phyloP scores from a whole-genome alignment of 2,888 invertebrate species.

The Villa cingulata region DNA sequence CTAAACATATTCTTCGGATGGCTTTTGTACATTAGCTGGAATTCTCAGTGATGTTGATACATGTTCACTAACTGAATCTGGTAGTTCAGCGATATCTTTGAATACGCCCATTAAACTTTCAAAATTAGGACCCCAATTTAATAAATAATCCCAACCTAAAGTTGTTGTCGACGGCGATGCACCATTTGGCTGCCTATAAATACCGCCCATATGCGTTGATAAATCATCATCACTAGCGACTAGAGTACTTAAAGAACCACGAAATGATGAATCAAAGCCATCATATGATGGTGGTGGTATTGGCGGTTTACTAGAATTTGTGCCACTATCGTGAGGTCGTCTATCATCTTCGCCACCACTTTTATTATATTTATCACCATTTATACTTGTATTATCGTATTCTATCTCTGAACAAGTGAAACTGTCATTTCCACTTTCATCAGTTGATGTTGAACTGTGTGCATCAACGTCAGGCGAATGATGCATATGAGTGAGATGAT shows the following conservation, averaged over 20 bases:
- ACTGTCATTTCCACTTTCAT: slow-evolving; percentile 91
- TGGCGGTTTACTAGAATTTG: slow-evolving; percentile 44
- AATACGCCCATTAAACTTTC: slow-evolving; percentile 91
- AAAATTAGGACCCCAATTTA: slow-evolving; percentile 95
- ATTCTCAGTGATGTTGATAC: slow-evolving; percentile 61
- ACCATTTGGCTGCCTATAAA: slow-evolving; percentile 67
- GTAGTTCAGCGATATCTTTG: slow-evolving; percentile 89
- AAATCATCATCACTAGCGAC: slow-evolving; percentile 89
- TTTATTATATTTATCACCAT: slow-evolving; percentile 59
- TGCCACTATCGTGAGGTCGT: slow-evolving; percentile 41
- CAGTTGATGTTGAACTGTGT: slow-evolving; percentile 69
- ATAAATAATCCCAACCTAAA: slow-evolving; percentile 83
- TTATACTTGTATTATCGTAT: slow-evolving; percentile 80
- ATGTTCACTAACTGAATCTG: slow-evolving; percentile 64
- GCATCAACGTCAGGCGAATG: slow-evolving; percentile 59
- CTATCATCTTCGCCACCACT: slow-evolving; percentile 49
- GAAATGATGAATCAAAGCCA: slow-evolving; percentile 86
- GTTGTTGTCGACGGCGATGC: slow-evolving; percentile 62
- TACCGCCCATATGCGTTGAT: slow-evolving; percentile 63
- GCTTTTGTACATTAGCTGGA: slow-evolving; percentile 66
- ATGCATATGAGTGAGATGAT: slow-evolving; percentile 57
- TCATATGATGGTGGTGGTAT: slow-evolving; percentile 70
- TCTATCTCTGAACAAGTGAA: slow-evolving; percentile 98
- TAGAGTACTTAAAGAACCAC: slow-evolving; percentile 83
- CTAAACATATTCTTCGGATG: slow-evolving; percentile 80